These are phyloP conservation scores for Escarpia spicata DNA, from an alignment of 2,888 invertebrate genomes.

Conservation along the genomic window DNA sequence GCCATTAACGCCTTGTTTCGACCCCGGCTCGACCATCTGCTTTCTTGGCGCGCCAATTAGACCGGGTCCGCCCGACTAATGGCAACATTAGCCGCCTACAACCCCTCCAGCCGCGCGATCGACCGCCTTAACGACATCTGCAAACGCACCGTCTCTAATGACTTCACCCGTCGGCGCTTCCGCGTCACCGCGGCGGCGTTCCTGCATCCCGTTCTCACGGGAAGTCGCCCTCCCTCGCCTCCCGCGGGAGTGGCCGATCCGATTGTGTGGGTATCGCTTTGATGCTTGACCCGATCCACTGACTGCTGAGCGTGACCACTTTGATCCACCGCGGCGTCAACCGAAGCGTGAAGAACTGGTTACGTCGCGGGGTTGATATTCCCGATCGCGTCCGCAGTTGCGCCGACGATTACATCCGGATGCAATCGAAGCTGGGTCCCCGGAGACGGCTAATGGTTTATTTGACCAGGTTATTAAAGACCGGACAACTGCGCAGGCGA, in stretches of 20 bases:
- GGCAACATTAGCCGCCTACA: background rate
- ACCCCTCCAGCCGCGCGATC: background rate
- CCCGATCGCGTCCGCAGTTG: background rate
- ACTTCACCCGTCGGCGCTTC: background rate
- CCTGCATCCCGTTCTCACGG: background rate
- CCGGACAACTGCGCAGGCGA: background rate
- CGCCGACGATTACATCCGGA: background rate
- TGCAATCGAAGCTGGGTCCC: background rate
- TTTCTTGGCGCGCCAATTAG: background rate
- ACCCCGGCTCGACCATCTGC: constrained; percentile 8
- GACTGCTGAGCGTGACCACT: background rate
- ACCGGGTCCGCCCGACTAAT: background rate
- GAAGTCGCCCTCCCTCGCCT: background rate
- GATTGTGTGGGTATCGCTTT: background rate
- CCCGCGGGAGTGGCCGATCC: background rate
- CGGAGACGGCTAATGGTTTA: background rate
- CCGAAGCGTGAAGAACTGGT: background rate
- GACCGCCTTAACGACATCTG: background rate
- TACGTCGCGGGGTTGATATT: background rate
- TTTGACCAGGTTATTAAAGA: background rate
- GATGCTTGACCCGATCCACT: background rate
- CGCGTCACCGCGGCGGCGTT: background rate
- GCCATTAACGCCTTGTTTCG: background rate
- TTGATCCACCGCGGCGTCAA: background rate
- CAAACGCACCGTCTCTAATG: constrained; percentile 6